Percentiles rank a stretch among this genome's conserved stretches.
These are phyloP conservation scores for Eupithecia tripunctaria DNA, from an alignment of 2,888 invertebrate species.

Conservation along the genomic window DNA sequence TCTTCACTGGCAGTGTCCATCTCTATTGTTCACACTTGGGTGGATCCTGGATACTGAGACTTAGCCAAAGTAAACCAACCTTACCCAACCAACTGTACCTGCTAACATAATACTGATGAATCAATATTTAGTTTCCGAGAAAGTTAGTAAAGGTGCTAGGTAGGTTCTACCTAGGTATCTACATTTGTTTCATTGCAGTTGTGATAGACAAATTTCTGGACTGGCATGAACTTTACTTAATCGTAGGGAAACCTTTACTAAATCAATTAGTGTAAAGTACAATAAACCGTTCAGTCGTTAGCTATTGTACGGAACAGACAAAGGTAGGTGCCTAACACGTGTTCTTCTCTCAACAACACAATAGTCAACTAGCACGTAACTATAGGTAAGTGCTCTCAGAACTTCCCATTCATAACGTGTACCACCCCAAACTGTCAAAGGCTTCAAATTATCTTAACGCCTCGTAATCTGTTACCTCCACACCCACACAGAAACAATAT, in stretches of 20 bases:
- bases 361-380: slow-evolving; percentile 3
- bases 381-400: slow-evolving; percentile 3
- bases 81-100: neutral
- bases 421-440: slow-evolving; percentile 27
- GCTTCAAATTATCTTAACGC: slow-evolving; percentile 31
- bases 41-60: neutral
- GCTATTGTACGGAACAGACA: neutral
- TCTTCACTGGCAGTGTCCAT: neutral
- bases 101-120: slow-evolving; percentile 29
- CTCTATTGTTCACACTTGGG: neutral
- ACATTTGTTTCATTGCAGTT: neutral
- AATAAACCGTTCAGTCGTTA: slow-evolving; percentile 1
- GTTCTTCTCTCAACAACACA: slow-evolving; percentile 9
- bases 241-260: neutral
- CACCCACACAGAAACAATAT: slow-evolving; percentile 28
- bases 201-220: neutral
- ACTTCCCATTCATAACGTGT: slow-evolving; percentile 16
- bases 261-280: neutral
- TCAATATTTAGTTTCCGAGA: slow-evolving; percentile 35
- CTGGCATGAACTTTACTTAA: neutral
- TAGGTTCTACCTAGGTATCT: neutral
- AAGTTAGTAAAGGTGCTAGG: neutral
- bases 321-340: slow-evolving; percentile 6
- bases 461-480: slow-evolving; percentile 29
- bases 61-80: neutral